These are phyloP conservation scores for Ernsta delagoae DNA, from an alignment of 2,888 invertebrate species.

Conservation along the genomic window DNA sequence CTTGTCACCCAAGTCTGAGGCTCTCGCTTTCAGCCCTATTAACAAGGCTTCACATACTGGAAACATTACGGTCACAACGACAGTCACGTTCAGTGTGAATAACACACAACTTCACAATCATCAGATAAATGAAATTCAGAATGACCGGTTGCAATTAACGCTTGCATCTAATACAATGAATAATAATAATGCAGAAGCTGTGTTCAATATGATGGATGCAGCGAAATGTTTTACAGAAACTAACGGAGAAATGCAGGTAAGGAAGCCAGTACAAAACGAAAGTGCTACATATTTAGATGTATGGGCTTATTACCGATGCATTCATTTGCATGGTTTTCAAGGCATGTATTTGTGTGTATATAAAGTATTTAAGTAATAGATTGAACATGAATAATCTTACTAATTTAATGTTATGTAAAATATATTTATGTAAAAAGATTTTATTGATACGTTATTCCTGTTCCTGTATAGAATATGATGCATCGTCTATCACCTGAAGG, in stretches of 20 bases:
- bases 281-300: too few species aligned
- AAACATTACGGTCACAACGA: conserved; percentile 93
- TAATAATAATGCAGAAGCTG: too few species aligned
- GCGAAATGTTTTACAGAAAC: too few species aligned
- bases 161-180: conserved; percentile 80
- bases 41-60: conserved; percentile 81
- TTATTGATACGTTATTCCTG: conserved; percentile 64
- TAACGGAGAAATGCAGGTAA: too few species aligned
- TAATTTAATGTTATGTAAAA: conserved; percentile 34
- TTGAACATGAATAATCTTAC: conserved; percentile 38
- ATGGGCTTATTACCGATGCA: too few species aligned
- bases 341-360: conserved; percentile 44
- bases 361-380: conserved; percentile 47
- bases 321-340: too few species aligned
- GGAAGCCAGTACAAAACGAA: too few species aligned
- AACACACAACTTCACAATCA: conserved; percentile 82
- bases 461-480: conserved; percentile 86
- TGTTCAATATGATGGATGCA: too few species aligned
- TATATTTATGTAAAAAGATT: conserved; percentile 38
- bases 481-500: conserved; percentile 90
- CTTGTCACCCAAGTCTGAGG: conserved; percentile 74
- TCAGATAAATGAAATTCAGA: conserved; percentile 79
- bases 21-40: conserved; percentile 72
- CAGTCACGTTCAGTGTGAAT: conserved; percentile 93
- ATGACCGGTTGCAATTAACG: conserved; percentile 81